phyloP scores from a whole-genome alignment of 37 sponge, comb jelly and placozoan genomes.

The Petrosia ficiformis region DNA sequence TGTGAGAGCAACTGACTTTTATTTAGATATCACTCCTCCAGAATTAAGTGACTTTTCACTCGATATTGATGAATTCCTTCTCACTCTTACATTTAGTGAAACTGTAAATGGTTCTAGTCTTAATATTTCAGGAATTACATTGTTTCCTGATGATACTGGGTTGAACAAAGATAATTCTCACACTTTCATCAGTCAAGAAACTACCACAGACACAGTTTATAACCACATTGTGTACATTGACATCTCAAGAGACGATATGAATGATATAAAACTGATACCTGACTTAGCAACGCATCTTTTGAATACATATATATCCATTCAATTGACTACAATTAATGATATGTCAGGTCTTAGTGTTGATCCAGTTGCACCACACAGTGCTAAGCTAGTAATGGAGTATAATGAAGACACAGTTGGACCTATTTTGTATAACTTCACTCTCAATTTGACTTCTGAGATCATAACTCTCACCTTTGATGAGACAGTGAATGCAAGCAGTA shows the following conservation, averaged over 20 bases:
- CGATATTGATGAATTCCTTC: constrained; percentile 36
- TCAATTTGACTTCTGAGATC: constrained; percentile 73
- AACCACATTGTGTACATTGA: constrained; percentile 44
- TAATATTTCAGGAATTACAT: constrained; percentile 68
- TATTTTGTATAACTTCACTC: constrained; percentile 43
- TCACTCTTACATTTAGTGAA: constrained; percentile 74
- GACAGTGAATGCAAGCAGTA: constrained; percentile 74
- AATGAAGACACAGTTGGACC: constrained; percentile 60
- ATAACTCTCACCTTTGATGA: constrained; percentile 83
- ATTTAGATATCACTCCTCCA: constrained; percentile 62
- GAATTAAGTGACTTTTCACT: constrained; percentile 38
- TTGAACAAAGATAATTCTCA: constrained; percentile 10
- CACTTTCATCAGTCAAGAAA: constrained; percentile 38
- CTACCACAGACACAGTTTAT: constrained; percentile 35
- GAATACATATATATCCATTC: constrained; percentile 72
- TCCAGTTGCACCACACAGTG: constrained; percentile 23
- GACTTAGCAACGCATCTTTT: constrained; percentile 49
- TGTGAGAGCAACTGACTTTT: constrained; percentile 25
- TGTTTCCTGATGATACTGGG: constrained; percentile 4
- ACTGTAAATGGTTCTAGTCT: constrained; percentile 82
- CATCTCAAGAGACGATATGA: constrained; percentile 73
- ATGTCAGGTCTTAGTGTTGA: constrained; percentile 60
- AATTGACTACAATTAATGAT: constrained; percentile 53
- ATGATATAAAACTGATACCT: constrained; percentile 67
- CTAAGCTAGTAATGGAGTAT: constrained; percentile 27